Evolutionary conservation across 2,113 vertebrate species (phyloP).

Genomic region (Heteronetta atricapilla): DNA sequence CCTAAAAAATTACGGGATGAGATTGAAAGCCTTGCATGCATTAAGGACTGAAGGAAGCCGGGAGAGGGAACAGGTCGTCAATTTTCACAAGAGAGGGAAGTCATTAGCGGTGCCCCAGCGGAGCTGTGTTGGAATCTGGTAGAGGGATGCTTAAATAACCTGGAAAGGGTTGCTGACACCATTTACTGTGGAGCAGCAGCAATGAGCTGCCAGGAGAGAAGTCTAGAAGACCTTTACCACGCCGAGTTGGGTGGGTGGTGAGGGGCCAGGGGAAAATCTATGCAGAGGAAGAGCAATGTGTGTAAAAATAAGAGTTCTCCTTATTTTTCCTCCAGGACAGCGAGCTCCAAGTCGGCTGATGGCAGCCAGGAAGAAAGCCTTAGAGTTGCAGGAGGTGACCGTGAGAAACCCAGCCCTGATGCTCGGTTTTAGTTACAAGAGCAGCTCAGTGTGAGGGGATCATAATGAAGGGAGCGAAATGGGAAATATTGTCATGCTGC

Average conservation of each 20-base stretch:
- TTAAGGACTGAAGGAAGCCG: fast-evolving
- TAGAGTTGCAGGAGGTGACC: neutral
- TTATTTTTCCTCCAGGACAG: neutral
- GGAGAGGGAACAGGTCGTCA: neutral
- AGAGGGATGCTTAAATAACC: neutral
- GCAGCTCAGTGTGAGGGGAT: neutral
- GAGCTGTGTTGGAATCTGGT: neutral
- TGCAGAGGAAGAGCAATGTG: fast-evolving
- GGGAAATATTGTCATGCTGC: neutral
- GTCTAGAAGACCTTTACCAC: neutral
- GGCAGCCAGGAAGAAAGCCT: neutral
- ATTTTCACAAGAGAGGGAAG: neutral
- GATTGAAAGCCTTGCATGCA: fast-evolving
- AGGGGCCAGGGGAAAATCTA: neutral
- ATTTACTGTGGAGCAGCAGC: neutral
- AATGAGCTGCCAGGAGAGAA: neutral
- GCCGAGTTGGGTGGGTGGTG: neutral
- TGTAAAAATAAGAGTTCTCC: neutral
- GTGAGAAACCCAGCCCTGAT: neutral
- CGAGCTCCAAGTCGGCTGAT: neutral
- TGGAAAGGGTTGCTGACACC: neutral
- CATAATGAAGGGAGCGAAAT: neutral
- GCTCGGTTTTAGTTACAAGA: neutral
- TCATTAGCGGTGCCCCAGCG: neutral
- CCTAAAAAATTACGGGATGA: neutral